Conservation (phyloP, 2,888 invertebrate genomes). For the Campoplex capitator region DNA sequence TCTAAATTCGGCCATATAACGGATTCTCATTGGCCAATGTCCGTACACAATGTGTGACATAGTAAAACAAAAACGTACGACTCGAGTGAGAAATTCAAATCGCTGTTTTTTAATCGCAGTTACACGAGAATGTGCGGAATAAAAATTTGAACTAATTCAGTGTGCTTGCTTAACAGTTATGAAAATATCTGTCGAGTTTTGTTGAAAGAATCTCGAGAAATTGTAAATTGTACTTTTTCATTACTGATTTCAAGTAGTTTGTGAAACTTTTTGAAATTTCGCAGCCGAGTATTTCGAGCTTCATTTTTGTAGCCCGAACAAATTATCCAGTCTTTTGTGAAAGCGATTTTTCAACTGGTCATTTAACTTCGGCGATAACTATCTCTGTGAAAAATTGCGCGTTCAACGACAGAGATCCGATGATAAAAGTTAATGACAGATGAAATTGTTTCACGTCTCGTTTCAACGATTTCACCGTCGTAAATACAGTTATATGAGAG, state of each 20-base stretch:
- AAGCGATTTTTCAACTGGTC: constrained; percentile 74
- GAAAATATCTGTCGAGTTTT: neutral
- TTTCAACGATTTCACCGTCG: constrained; percentile 44
- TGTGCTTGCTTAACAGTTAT: neutral
- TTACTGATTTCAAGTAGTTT: constrained; percentile 1
- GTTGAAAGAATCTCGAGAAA: neutral
- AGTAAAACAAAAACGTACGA: neutral
- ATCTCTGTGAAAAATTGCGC: constrained; percentile 15
- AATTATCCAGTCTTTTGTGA: constrained; percentile 72
- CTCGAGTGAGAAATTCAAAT: neutral
- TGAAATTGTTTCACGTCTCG: constrained; percentile 52
- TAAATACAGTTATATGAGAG: constrained; percentile 3
- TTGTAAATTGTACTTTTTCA: neutral
- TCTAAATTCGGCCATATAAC: constrained; percentile 68
- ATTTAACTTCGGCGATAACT: constrained; percentile 9
- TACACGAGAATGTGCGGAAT: neutral
- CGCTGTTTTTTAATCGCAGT: neutral
- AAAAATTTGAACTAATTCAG: neutral
- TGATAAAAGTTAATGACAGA: constrained; percentile 35
- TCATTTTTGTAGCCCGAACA: neutral
- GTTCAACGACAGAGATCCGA: constrained; percentile 11
- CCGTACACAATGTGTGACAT: neutral
- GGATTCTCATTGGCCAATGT: constrained; percentile 60
- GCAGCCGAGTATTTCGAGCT: neutral
- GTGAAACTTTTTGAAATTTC: neutral